phyloP scores from a whole-genome alignment of 2,797 vertebrate genomes.

The Simalia tracyae region DNA sequence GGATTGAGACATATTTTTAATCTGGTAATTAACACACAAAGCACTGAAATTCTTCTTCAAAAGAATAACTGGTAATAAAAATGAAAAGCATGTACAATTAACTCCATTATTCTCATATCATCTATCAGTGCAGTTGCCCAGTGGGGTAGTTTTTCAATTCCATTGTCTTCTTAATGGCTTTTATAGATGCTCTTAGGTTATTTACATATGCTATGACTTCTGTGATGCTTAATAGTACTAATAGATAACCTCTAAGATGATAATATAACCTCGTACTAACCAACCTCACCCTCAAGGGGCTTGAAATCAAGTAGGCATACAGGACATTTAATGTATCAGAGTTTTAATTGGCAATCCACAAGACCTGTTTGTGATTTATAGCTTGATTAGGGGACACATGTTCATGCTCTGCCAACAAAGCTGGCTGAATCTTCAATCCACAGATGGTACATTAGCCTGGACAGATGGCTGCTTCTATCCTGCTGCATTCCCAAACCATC shows the following conservation, averaged over 20 bases:
- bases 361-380: constrained; percentile 77
- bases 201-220: background rate
- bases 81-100: background rate
- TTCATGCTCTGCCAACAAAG: constrained; percentile 78
- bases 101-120: background rate
- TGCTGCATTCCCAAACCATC: constrained; percentile 72
- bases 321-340: constrained; percentile 67
- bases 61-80: background rate
- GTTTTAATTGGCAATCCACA: constrained; percentile 73
- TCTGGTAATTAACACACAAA: background rate
- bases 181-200: background rate
- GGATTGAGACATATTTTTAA: background rate
- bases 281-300: constrained; percentile 56
- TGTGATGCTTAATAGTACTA: constrained; percentile 24
- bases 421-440: constrained; percentile 83
- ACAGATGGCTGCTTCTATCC: constrained; percentile 82
- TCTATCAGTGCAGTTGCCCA: background rate
- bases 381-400: constrained; percentile 83
- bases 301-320: constrained; percentile 67
- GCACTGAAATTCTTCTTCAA: background rate
- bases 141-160: background rate
- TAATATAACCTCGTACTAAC: background rate
- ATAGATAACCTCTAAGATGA: constrained; percentile 22
- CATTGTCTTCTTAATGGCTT: background rate
- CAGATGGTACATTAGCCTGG: constrained; percentile 91